Evolutionary conservation across 2,888 invertebrate species (phyloP).

Genomic region (Catonia carolina): DNA sequence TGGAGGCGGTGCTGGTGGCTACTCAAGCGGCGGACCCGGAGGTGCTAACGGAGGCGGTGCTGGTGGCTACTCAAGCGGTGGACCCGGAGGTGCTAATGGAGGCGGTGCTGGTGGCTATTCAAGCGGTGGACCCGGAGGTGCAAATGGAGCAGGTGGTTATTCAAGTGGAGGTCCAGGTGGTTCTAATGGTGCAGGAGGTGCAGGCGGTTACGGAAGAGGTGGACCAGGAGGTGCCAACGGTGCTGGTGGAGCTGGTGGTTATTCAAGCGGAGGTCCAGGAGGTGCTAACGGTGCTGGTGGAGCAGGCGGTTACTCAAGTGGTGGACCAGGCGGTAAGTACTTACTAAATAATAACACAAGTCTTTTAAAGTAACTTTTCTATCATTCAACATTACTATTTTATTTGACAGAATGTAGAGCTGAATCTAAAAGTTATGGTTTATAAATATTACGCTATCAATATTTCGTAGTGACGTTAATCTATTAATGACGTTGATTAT

Average conservation of each 20-base stretch:
- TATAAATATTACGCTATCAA: too few species aligned
- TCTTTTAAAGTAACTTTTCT: too few species aligned
- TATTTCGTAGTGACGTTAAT: too few species aligned
- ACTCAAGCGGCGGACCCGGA: slow-evolving; percentile 6
- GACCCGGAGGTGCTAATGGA: neutral
- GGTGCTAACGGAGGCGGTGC: slow-evolving; percentile 1
- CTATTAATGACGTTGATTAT: too few species aligned
- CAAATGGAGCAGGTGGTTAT: slow-evolving; percentile 10
- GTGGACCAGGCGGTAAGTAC: slow-evolving; percentile 13
- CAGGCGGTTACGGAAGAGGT: slow-evolving; percentile 10
- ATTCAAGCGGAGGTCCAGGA: slow-evolving; percentile 11
- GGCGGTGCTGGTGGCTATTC: neutral
- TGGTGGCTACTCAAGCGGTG: neutral
- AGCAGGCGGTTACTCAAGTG: slow-evolving; percentile 1
- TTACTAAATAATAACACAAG: too few species aligned
- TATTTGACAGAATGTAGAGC: too few species aligned
- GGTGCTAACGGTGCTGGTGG: slow-evolving; percentile 6
- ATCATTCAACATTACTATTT: too few species aligned
- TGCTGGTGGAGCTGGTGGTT: slow-evolving; percentile 9
- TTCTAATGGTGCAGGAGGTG: neutral
- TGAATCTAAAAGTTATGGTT: too few species aligned
- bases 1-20: slow-evolving; percentile 6
- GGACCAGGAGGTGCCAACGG: slow-evolving; percentile 10
- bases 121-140: neutral
- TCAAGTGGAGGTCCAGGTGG: slow-evolving; percentile 4